Base-by-base conservation (phyloP, 2,888 invertebrate species). In the Pseudoips prasinana region DNA sequence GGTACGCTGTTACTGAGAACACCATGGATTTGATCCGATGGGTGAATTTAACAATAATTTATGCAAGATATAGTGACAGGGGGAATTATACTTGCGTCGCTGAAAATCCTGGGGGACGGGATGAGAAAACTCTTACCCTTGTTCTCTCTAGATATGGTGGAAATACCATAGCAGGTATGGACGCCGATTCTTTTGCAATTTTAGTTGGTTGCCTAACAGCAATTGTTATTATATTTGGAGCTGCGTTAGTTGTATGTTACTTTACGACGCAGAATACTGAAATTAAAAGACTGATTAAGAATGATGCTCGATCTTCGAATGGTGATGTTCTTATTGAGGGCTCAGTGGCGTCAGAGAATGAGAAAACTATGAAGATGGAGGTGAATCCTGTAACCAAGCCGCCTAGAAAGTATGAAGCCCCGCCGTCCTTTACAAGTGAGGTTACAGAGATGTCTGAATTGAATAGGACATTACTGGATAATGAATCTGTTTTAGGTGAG, bases 301-400 rank as follows among this genome's bases (percentile, higher is more conserved):
- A 83, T 25, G 92, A 92, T 40, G 70, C 83, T 11, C 89, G 92
- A 51, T 90, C 91, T 9, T 90, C 92, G 11, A 92, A 92, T 43
- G 92, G 92, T 0, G 91, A 94, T 29, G 92, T 92, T 7, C 90
- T 93, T 58, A 90, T 94, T 40, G 94, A 94, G 57, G 92, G 92
- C 7, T 93, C 94, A 0, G 92, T 93, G 1, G 90, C 92, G 1
- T 92, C 93, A 43, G 95, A 96, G 68, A 92, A 94, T 71, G 95
- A 95, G 67, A 96, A 96, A 69, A 92, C 93, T 10, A 85, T 94
- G 25, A 92, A 96, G 53, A 92, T 93, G 5, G 94, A 95, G 44
- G 94, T 95, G 27, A 95, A 96, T 82, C 95, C 95, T 0, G 92
- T 95, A 9, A 92, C 93, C 41, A 96, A 96, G 66, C 94, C 95